These are phyloP conservation scores for Cordilura impudica DNA, from an alignment of 2,888 invertebrate species.

Conservation along the genomic window DNA sequence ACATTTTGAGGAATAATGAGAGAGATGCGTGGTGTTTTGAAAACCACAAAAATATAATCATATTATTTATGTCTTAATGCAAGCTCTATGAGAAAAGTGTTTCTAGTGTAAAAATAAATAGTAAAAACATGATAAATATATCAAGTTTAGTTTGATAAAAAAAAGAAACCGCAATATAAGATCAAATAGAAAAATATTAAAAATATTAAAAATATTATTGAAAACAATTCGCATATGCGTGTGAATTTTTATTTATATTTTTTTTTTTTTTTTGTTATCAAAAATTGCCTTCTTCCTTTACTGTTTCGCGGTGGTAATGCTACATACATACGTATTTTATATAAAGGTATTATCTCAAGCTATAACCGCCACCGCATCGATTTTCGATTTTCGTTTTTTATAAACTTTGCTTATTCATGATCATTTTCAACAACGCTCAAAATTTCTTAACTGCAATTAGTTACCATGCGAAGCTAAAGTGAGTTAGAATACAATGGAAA, in stretches of 20 bases:
- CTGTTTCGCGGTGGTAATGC: background rate
- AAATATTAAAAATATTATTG: background rate
- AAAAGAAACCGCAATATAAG: conserved; percentile 42
- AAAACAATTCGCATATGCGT: background rate
- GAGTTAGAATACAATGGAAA: no score
- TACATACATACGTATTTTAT: no score
- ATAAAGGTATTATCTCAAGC: no score
- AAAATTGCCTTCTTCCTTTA: background rate
- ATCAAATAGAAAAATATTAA: background rate
- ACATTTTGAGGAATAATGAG: conserved; percentile 6
- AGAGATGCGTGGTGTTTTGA: conserved; percentile 46
- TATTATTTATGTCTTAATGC: conserved; percentile 18
- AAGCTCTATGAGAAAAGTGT: conserved; percentile 53
- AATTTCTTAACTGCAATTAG: no score
- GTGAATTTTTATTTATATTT: no score
- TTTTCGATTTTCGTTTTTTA: no score
- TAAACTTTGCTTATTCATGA: no score
- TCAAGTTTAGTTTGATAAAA: background rate
- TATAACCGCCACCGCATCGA: no score
- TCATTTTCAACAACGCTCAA: no score
- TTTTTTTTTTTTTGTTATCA: conserved; percentile 33
- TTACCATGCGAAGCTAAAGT: no score
- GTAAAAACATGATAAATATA: conserved; percentile 7
- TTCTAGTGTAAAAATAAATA: background rate
- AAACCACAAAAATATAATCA: conserved; percentile 46